Evolutionary conservation across 2,888 invertebrate species (phyloP).

Genomic region (Pollenia angustigena): DNA sequence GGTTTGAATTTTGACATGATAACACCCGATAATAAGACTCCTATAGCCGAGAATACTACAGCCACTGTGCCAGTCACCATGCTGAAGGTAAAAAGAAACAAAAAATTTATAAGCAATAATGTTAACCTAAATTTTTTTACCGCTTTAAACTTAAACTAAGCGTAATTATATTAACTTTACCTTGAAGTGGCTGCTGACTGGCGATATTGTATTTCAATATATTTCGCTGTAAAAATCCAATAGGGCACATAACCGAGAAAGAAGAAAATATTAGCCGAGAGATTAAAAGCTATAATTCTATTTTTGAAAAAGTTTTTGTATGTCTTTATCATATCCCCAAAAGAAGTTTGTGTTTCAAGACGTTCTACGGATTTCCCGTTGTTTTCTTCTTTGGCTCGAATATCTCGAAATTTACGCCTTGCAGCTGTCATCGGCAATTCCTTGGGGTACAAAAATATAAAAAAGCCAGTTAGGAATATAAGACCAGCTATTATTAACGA

Average conservation of each 20-base stretch:
- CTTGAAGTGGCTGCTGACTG: slow-evolving; percentile 89
- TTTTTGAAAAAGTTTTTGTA: slow-evolving; percentile 87
- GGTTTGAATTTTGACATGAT: slow-evolving; percentile 88
- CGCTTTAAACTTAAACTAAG: background rate
- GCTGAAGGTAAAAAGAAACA: slow-evolving; percentile 84
- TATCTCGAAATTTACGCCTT: slow-evolving; percentile 82
- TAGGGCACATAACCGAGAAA: slow-evolving; percentile 89
- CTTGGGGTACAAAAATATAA: slow-evolving; percentile 88
- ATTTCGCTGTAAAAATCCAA: slow-evolving; percentile 92
- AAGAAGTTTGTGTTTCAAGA: slow-evolving; percentile 78
- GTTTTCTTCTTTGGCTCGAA: slow-evolving; percentile 72
- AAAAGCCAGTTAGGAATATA: slow-evolving; percentile 85
- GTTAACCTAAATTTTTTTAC: too few species aligned
- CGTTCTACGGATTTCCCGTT: slow-evolving; percentile 57
- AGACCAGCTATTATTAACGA: slow-evolving; percentile 87
- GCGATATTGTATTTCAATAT: slow-evolving; percentile 91
- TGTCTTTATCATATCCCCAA: slow-evolving; percentile 86
- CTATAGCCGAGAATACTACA: slow-evolving; percentile 88
- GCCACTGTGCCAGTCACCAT: slow-evolving; percentile 89
- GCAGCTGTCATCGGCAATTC: slow-evolving; percentile 88
- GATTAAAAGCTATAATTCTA: slow-evolving; percentile 88
- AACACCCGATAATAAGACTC: slow-evolving; percentile 87
- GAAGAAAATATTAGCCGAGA: slow-evolving; percentile 89
- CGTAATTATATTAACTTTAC: slow-evolving; percentile 71
- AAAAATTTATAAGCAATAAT: background rate